Evolutionary conservation across 2,113 vertebrate genomes (phyloP).

Genomic region (Leucopsar rothschildi): DNA sequence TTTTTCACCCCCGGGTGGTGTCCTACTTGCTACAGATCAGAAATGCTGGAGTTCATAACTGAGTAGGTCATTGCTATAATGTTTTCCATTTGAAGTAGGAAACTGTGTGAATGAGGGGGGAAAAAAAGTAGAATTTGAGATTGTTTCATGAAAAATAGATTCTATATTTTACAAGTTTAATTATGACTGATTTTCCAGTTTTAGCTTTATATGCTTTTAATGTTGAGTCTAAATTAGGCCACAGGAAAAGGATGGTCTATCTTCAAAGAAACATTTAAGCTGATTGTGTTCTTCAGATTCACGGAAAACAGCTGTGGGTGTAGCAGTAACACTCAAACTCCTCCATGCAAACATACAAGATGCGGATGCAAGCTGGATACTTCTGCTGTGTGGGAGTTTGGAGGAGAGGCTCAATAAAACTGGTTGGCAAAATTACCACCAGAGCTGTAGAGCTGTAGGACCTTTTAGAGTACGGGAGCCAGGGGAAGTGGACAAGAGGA

Average conservation of each 20-base stretch:
- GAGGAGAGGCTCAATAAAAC: background rate
- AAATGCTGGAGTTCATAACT: background rate
- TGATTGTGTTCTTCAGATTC: conserved; percentile 52
- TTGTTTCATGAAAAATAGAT: conserved; percentile 13
- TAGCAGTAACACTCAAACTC: background rate
- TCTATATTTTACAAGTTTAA: background rate
- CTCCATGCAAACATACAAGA: conserved; percentile 40
- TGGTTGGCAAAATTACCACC: background rate
- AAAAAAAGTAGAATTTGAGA: background rate
- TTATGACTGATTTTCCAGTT: conserved; percentile 43
- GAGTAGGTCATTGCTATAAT: background rate
- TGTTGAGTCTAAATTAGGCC: conserved; percentile 65
- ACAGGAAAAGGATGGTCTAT: conserved; percentile 64
- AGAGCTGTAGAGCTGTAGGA: background rate
- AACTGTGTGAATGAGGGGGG: background rate
- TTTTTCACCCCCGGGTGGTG: background rate
- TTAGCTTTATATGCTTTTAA: conserved; percentile 48
- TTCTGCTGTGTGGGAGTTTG: conserved; percentile 18
- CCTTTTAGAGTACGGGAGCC: background rate
- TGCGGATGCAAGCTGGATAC: background rate
- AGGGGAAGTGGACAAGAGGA: background rate
- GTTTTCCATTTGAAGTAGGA: background rate
- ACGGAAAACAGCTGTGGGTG: conserved; percentile 70
- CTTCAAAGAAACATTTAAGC: conserved; percentile 65
- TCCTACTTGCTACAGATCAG: background rate